phyloP scores from a whole-genome alignment of 2,888 invertebrate species.

The Rhorus exstirpatorius region DNA sequence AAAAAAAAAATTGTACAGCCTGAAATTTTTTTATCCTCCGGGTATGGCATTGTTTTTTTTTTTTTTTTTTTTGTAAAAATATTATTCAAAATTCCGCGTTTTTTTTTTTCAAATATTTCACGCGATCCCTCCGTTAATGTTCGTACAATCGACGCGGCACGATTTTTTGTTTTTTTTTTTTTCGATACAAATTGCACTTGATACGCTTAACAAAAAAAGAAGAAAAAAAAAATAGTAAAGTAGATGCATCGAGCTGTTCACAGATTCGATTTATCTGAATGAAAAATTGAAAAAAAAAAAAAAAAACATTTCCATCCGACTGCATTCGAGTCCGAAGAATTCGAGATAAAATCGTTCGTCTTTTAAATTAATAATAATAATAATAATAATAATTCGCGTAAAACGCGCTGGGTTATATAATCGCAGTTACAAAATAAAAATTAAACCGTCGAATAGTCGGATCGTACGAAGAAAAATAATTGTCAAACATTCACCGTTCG shows the following conservation, averaged over 20 bases:
- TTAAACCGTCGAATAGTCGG: slow-evolving; percentile 15
- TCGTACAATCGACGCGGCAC: slow-evolving; percentile 42
- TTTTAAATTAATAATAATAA: slow-evolving; percentile 11
- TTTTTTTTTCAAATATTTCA: no score
- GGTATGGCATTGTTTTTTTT: no score
- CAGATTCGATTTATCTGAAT: slow-evolving; percentile 28
- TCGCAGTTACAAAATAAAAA: background rate
- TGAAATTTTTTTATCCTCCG: no score
- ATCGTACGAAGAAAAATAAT: slow-evolving; percentile 12
- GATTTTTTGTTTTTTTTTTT: no score
- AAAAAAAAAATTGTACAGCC: no score
- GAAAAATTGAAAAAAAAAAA: slow-evolving; percentile 46
- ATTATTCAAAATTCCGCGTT: no score
- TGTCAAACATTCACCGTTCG: background rate
- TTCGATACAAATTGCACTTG: slow-evolving; percentile 63
- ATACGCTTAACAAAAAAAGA: slow-evolving; percentile 39
- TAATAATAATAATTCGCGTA: slow-evolving; percentile 21
- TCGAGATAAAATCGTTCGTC: slow-evolving; percentile 16
- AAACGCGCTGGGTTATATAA: slow-evolving; percentile 30
- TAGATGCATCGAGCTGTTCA: slow-evolving; percentile 37
- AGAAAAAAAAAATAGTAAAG: slow-evolving; percentile 14
- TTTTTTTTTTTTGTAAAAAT: no score
- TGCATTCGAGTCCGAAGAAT: slow-evolving; percentile 34
- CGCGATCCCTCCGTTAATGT: slow-evolving; percentile 58
- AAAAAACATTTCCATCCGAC: slow-evolving; percentile 15